Evolutionary conservation across 2,888 invertebrate genomes (phyloP).

Genomic region (Morinoia aosen): DNA sequence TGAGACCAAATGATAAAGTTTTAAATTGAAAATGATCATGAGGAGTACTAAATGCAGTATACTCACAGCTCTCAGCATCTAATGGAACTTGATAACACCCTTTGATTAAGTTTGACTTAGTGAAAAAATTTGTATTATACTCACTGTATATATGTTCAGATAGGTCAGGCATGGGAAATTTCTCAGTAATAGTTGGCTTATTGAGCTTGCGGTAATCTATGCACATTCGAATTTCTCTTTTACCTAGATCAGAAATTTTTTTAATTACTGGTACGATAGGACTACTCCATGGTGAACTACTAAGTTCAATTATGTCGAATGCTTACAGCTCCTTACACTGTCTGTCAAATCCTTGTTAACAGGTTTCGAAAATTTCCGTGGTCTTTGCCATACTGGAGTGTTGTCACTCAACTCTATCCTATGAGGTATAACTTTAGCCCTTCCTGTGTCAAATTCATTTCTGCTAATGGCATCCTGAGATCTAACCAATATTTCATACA

Average conservation of each 20-base stretch:
- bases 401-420: neutral
- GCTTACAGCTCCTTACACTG: neutral
- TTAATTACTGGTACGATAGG: neutral
- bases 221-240: neutral
- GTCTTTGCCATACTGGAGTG: neutral
- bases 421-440: neutral
- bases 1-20: conserved; percentile 6
- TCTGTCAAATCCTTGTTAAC: neutral
- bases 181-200: neutral
- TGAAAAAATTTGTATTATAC: neutral
- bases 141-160: neutral
- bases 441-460: neutral
- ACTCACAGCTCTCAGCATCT: neutral
- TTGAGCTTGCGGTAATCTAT: neutral
- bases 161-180: neutral
- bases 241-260: neutral
- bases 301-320: neutral
- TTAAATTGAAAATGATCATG: neutral
- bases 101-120: neutral
- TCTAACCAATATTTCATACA: neutral
- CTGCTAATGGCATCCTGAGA: neutral
- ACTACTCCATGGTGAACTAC: neutral
- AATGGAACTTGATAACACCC: neutral
- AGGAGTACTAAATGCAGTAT: neutral
- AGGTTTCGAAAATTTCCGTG: neutral